A percentile compares a stretch with the other conserved stretches of the same genome.
These are phyloP conservation scores for Osmerus mordax DNA, from an alignment of 2,113 vertebrate genomes.

Conservation along the genomic window DNA sequence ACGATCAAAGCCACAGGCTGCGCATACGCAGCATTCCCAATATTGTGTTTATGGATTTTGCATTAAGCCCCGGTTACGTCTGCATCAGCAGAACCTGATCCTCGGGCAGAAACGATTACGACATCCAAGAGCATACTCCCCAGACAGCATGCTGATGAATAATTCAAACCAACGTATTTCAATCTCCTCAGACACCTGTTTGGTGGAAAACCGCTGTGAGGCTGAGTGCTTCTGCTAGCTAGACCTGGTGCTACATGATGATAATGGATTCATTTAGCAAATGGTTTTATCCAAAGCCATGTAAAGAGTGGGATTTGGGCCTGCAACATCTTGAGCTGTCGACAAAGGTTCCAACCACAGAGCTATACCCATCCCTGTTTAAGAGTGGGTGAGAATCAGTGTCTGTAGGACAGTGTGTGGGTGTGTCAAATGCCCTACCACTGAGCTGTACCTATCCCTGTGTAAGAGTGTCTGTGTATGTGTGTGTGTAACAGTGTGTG, in stretches of 20 bases:
- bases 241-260: too few species aligned
- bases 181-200: too few species aligned
- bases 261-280: too few species aligned
- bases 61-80: slow-evolving; percentile 22
- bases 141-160: not conserved
- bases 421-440: not conserved
- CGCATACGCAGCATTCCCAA: not conserved
- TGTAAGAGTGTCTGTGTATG: not conserved
- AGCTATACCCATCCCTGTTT: not conserved
- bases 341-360: too few species aligned
- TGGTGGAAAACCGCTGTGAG: too few species aligned
- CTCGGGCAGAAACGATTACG: not conserved
- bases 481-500: slow-evolving; percentile 29
- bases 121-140: not conserved
- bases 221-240: too few species aligned
- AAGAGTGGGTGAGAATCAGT: not conserved
- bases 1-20: slow-evolving; percentile 29
- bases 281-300: too few species aligned
- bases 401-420: not conserved
- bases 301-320: too few species aligned
- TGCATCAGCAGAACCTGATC: slow-evolving; percentile 21
- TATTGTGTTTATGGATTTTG: slow-evolving; percentile 31
- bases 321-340: too few species aligned
- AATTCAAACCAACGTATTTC: too few species aligned
- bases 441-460: not conserved